Evolutionary conservation across 2,797 vertebrate species (phyloP).

Genomic region (Picus viridis): DNA sequence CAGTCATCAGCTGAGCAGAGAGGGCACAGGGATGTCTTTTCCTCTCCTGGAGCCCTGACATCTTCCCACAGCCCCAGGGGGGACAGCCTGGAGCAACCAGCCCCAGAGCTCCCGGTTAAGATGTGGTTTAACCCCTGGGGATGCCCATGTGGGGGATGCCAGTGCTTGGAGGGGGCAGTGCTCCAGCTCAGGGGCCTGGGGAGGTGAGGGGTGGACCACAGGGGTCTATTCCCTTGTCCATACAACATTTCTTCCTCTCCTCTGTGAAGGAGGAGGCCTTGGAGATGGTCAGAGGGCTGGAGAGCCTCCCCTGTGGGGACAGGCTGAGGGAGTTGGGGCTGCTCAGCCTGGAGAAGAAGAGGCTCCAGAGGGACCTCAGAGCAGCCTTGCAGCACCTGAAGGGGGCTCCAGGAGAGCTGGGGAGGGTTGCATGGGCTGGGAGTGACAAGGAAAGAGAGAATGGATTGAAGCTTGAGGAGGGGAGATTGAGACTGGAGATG

Average conservation of each 20-base stretch:
- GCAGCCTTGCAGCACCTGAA: no score
- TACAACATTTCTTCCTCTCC: not conserved
- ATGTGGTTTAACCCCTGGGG: not conserved
- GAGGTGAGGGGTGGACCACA: not conserved
- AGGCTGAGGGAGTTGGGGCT: no score
- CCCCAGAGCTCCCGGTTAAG: not conserved
- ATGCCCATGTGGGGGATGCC: not conserved
- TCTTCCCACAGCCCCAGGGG: not conserved
- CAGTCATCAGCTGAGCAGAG: constrained; percentile 55
- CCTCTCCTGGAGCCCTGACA: constrained; percentile 7
- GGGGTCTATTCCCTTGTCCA: not conserved
- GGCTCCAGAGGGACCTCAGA: no score
- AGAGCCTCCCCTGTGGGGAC: no score
- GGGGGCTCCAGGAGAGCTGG: no score
- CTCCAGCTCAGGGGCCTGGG: not conserved
- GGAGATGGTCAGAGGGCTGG: no score
- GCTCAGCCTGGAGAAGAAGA: no score
- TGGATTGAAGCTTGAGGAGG: no score
- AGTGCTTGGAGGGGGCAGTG: not conserved
- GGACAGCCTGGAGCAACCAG: not conserved
- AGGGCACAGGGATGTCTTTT: constrained; percentile 53
- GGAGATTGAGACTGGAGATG: no score
- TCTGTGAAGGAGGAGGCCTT: not conserved
- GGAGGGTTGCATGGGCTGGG: no score
- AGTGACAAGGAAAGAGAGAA: no score